Base-by-base conservation (phyloP, 1,140 invertebrate genomes). In the Lepidurus couesii region DNA sequence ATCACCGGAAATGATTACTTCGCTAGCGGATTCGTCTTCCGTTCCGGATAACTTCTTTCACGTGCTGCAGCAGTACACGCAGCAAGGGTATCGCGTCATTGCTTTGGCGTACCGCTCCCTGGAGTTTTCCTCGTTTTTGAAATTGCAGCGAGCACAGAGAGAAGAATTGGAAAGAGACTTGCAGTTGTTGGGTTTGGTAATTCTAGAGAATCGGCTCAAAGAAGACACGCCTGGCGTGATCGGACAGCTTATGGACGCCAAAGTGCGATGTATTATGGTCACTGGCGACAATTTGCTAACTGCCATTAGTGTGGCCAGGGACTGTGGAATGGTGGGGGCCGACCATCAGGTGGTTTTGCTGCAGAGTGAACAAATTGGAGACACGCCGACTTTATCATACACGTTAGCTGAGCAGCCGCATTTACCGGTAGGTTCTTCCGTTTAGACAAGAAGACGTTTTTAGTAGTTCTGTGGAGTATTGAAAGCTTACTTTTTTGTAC, bases 241-340 rank as follows among this genome's bases (percentile, higher is more conserved):
- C 26, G 86, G 87, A 75, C 87, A 90, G 74, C 85, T 97, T n/a
- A 90, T 91, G 74, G 87, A 90, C 45, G 95, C 95, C 1, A 89
- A 92, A 80, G 94, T 98, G 82, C 89, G 93, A 75, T 92, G 92
- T 53, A 90, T 97, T 44, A 98, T 98, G 95, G 93, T 97, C 0
- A 98, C 96, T 81, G 95, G 95, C 73, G 96, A 98, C 84, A 98
- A 97, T 85, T 92, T 97, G 84, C 88, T 97, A 83, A 98, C 95
- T 0, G 96, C 95, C 0, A 87, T 97, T 80, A 95, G 94, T 76
- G 96, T 98, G 9, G 95, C 93, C 1, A 87, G 94, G 75, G 95
- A 97, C 81, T 97, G 95, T 85, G 90, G 89, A 47, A 96, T 98
- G 87, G 90, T 98, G 7, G 88, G 90, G 42, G 86, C 88, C 0